These are phyloP conservation scores for Heliconius nattereri DNA, from an alignment of 1,140 invertebrate species.

Conservation along the genomic window DNA sequence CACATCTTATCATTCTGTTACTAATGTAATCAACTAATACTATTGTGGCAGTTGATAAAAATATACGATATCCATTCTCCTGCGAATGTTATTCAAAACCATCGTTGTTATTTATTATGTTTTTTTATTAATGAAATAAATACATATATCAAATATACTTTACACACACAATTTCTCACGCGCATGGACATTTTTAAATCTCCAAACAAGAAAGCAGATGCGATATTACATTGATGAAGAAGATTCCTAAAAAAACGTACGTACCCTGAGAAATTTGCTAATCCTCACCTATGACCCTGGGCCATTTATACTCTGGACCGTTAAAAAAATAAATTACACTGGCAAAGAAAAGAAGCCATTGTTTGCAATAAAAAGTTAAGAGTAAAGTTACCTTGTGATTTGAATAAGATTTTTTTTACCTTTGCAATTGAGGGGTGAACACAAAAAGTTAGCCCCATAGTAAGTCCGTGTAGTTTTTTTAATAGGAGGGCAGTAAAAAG, in stretches of 20 bases:
- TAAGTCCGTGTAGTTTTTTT: conserved; percentile 61
- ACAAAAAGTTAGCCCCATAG: conserved; percentile 61
- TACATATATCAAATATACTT: no score
- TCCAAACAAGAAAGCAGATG: conserved; percentile 52
- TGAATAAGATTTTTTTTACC: conserved; percentile 65
- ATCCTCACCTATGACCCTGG: conserved; percentile 74
- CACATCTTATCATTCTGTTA: no score
- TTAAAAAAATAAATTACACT: conserved; percentile 76
- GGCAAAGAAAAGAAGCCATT: conserved; percentile 64
- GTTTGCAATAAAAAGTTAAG: conserved; percentile 69
- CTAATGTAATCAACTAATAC: no score
- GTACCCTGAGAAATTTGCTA: conserved; percentile 63
- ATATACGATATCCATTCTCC: no score
- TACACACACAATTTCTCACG: conserved; percentile 43
- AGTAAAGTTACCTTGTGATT: conserved; percentile 68
- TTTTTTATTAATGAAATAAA: no score
- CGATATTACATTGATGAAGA: conserved; percentile 47
- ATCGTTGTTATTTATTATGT: no score
- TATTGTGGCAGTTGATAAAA: no score
- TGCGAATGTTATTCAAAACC: no score
- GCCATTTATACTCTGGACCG: conserved; percentile 60
- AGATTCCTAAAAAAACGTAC: conserved; percentile 56
- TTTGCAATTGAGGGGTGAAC: conserved; percentile 55
- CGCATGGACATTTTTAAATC: background rate
- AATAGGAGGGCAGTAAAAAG: conserved; percentile 60